Evolutionary conservation across 2,888 invertebrate species (phyloP).

Genomic region (Monoplex corrugatus): DNA sequence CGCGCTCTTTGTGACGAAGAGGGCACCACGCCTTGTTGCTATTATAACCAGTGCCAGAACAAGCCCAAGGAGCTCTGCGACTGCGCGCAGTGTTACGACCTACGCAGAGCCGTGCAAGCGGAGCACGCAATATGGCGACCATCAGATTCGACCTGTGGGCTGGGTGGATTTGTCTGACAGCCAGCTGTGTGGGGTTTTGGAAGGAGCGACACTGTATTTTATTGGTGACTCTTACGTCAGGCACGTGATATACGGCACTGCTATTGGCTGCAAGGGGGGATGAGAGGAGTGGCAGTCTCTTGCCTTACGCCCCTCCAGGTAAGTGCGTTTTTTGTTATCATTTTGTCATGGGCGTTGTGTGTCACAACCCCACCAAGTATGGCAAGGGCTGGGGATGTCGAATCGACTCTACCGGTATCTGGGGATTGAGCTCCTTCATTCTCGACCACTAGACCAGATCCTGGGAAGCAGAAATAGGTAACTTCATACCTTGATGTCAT

Average conservation of each 20-base stretch:
- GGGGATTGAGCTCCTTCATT: no score
- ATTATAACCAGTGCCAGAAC: conserved; percentile 52
- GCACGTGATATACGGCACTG: conserved; percentile 54
- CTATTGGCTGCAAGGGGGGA: conserved; percentile 44
- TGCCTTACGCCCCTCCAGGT: conserved; percentile 47
- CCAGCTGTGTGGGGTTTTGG: conserved; percentile 45
- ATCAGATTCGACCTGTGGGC: conserved; percentile 29
- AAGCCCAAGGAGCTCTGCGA: conserved; percentile 51
- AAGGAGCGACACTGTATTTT: conserved; percentile 49
- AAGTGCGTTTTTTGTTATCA: background rate
- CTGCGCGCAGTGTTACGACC: conserved; percentile 56
- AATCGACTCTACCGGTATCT: no score
- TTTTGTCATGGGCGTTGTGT: background rate
- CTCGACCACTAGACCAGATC: no score
- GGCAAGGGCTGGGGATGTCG: no score
- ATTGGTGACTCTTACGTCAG: conserved; percentile 57
- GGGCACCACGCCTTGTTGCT: conserved; percentile 58
- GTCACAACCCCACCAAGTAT: no score
- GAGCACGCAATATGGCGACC: conserved; percentile 56
- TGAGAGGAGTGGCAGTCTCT: conserved; percentile 49
- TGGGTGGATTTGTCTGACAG: conserved; percentile 12
- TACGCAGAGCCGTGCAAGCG: conserved; percentile 52
- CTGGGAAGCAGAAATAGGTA: no score
- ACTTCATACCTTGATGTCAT: no score
- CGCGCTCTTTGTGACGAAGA: conserved; percentile 57